Evolutionary conservation across 2,113 vertebrate genomes (phyloP).

Genomic region (Aleadryas rufinucha): DNA sequence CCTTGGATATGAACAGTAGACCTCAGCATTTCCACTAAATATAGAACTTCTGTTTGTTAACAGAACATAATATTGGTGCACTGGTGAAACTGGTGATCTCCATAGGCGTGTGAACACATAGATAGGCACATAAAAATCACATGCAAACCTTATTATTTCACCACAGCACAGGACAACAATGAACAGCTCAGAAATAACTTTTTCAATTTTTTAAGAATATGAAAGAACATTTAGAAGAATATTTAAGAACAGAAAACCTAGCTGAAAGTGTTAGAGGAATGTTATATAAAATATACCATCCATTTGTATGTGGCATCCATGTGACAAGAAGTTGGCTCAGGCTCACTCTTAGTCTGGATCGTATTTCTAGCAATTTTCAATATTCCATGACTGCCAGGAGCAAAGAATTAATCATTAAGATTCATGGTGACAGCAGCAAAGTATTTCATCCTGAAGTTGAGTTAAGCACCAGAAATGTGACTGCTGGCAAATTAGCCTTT

Average conservation of each 20-base stretch:
- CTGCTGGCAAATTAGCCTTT: background rate
- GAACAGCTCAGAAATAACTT: background rate
- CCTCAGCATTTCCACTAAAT: background rate
- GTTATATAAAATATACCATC: background rate
- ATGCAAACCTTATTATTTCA: background rate
- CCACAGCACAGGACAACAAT: background rate
- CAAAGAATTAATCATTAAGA: constrained; percentile 35
- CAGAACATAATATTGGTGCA: background rate
- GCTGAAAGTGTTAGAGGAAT: background rate
- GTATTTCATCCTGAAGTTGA: background rate
- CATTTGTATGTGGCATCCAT: background rate
- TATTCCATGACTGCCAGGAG: constrained; percentile 19
- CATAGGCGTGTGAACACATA: background rate
- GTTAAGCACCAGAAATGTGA: background rate
- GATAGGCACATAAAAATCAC: background rate
- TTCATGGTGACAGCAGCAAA: background rate
- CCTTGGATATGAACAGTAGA: background rate
- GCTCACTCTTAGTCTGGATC: background rate
- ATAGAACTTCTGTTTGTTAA: background rate
- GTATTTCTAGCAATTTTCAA: constrained; percentile 11
- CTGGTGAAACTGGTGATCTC: background rate
- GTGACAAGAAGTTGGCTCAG: background rate
- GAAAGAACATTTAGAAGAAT: too few species aligned
- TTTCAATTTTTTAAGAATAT: background rate
- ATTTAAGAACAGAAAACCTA: background rate